Percentiles rank a stretch among this genome's conserved stretches.
These are phyloP conservation scores for Lepus timidus DNA, from an alignment of 2,113 vertebrate species.

Conservation along the genomic window DNA sequence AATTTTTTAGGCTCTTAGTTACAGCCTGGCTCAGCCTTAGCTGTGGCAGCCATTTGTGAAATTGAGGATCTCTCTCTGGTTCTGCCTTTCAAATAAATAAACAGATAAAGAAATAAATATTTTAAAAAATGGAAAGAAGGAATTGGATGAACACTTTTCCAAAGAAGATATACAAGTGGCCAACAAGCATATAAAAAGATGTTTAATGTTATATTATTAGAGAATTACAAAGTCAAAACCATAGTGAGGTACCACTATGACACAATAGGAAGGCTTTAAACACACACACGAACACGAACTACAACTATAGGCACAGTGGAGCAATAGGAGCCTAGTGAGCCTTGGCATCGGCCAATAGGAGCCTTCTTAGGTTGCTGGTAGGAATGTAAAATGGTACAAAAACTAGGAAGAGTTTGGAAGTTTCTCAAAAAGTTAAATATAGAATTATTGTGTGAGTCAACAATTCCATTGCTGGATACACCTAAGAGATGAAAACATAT, in stretches of 20 bases:
- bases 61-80: too few relatives aligned
- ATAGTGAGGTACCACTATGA: neutral
- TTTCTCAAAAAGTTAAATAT: slow-evolving; percentile 28
- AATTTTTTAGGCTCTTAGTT: too few relatives aligned
- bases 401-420: neutral
- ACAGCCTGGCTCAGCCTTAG: too few relatives aligned
- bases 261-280: slow-evolving; percentile 4
- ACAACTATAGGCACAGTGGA: neutral
- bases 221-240: slow-evolving; percentile 16
- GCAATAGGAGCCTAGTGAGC: neutral
- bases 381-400: neutral
- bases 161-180: neutral
- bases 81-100: too few relatives aligned
- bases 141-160: neutral
- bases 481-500: slow-evolving; percentile 27
- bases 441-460: neutral
- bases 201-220: neutral
- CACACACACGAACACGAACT: neutral
- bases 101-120: too few relatives aligned
- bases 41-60: too few relatives aligned
- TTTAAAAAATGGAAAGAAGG: neutral
- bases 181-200: neutral
- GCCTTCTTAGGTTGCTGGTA: neutral
- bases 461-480: neutral
- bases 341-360: neutral